Evolutionary conservation across 1,140 invertebrate species (phyloP).

Genomic region (Procambarus clarkii): DNA sequence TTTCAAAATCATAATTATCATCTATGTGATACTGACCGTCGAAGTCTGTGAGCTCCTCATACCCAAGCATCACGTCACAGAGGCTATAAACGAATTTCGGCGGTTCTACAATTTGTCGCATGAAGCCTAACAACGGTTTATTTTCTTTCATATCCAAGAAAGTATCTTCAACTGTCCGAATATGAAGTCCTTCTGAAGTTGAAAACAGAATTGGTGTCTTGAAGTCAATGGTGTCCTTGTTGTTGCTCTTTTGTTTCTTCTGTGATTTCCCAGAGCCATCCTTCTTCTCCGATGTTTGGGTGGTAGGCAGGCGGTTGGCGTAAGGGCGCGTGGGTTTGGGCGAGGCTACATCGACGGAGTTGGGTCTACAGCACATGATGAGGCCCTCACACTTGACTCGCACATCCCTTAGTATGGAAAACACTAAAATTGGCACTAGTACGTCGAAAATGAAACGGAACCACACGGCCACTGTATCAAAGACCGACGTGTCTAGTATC

Average conservation of each 20-base stretch:
- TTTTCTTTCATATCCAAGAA: slow-evolving; percentile 47
- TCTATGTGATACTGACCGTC: slow-evolving; percentile 68
- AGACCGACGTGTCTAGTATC: slow-evolving; percentile 35
- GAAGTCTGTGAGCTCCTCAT: slow-evolving; percentile 70
- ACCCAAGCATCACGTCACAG: slow-evolving; percentile 66
- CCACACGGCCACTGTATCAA: slow-evolving; percentile 69
- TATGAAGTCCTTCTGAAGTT: slow-evolving; percentile 68
- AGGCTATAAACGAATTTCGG: slow-evolving; percentile 63
- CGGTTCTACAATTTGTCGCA: slow-evolving; percentile 15
- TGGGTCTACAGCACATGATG: slow-evolving; percentile 68
- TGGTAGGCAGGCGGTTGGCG: slow-evolving; percentile 1
- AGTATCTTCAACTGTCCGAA: slow-evolving; percentile 67
- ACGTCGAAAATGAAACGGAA: slow-evolving; percentile 62
- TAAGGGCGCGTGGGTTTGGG: slow-evolving; percentile 58
- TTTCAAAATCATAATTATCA: slow-evolving; percentile 60
- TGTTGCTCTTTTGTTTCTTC: slow-evolving; percentile 41
- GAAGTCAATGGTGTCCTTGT: slow-evolving; percentile 60
- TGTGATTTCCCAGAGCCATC: slow-evolving; percentile 13
- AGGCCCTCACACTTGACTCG: slow-evolving; percentile 56
- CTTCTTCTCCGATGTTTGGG: background rate
- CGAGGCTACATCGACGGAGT: slow-evolving; percentile 66
- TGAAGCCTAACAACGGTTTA: slow-evolving; percentile 54
- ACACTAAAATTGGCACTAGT: slow-evolving; percentile 64
- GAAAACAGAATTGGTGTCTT: slow-evolving; percentile 68
- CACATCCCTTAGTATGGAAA: slow-evolving; percentile 56